Evolutionary conservation across 64 coral and sea anemone species (phyloP).

Genomic region (Hydrozoanthus tunicans): DNA sequence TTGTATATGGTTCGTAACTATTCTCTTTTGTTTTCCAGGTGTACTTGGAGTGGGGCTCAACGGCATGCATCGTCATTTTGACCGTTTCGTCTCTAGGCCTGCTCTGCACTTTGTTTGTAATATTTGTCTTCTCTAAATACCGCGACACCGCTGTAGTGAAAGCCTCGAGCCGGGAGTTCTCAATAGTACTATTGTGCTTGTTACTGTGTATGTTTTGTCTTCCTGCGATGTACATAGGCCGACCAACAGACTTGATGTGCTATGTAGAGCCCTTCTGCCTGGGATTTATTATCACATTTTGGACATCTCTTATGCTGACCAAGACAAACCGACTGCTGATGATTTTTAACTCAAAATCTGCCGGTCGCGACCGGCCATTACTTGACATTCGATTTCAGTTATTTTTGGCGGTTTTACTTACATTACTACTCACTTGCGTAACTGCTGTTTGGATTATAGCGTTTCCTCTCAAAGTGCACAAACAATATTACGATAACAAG

Average conservation of each 20-base stretch:
- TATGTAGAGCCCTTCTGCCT: slow-evolving; percentile 64
- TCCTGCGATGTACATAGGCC: slow-evolving; percentile 57
- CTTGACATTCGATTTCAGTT: slow-evolving; percentile 74
- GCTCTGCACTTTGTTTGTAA: slow-evolving; percentile 52
- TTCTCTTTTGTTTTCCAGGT: slow-evolving; percentile 17
- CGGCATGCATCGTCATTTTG: slow-evolving; percentile 49
- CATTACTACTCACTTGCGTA: slow-evolving; percentile 15
- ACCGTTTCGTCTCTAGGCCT: slow-evolving; percentile 53
- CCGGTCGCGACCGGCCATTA: slow-evolving; percentile 35
- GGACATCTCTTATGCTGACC: slow-evolving; percentile 86
- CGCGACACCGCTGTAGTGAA: slow-evolving; percentile 81
- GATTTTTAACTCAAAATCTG: slow-evolving; percentile 81
- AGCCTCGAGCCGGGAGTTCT: slow-evolving; percentile 83
- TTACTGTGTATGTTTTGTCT: slow-evolving; percentile 72
- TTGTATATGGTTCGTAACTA: background rate
- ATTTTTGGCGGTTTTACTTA: slow-evolving; percentile 66
- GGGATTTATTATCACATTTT: slow-evolving; percentile 79
- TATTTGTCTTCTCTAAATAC: slow-evolving; percentile 55
- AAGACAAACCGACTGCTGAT: slow-evolving; percentile 80
- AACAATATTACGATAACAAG: slow-evolving; percentile 55
- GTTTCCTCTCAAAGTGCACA: slow-evolving; percentile 72
- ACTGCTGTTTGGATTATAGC: slow-evolving; percentile 49
- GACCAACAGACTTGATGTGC: slow-evolving; percentile 57
- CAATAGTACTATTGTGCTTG: slow-evolving; percentile 58
- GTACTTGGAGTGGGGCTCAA: slow-evolving; percentile 61